phyloP scores from a whole-genome alignment of 2,113 vertebrate species.

The Passer domesticus region DNA sequence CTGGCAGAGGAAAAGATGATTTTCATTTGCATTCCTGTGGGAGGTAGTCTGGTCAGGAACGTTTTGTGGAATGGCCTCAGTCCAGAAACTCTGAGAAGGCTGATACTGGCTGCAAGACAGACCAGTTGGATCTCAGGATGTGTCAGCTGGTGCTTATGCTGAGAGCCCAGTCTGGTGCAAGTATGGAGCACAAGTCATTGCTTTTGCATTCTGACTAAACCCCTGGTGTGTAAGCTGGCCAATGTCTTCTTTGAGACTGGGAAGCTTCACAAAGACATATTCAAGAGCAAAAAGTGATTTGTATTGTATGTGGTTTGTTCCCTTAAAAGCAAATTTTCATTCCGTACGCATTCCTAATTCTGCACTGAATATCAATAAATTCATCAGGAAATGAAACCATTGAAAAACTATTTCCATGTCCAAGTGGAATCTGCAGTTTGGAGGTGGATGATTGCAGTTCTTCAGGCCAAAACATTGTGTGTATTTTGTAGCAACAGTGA shows the following conservation, averaged over 20 bases:
- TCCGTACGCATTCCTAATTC: background rate
- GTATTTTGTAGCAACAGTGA: background rate
- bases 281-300: background rate
- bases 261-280: background rate
- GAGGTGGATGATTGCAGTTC: background rate
- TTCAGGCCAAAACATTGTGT: background rate
- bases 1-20: background rate
- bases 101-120: background rate
- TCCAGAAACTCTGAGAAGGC: background rate
- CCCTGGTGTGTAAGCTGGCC: background rate
- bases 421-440: background rate
- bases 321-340: background rate
- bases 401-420: background rate
- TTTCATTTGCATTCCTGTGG: background rate
- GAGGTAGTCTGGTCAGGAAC: background rate
- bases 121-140: background rate
- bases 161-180: background rate
- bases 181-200: background rate
- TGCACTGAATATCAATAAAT: background rate
- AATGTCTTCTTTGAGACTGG: background rate
- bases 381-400: background rate
- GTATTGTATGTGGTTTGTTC: background rate
- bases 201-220: background rate
- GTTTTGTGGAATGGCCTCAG: background rate
- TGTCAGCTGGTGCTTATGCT: background rate